Evolutionary conservation across 2,888 invertebrate genomes (phyloP), one percentile per base, ranked within the genome.

Genomic region (Sialis lutaria): DNA sequence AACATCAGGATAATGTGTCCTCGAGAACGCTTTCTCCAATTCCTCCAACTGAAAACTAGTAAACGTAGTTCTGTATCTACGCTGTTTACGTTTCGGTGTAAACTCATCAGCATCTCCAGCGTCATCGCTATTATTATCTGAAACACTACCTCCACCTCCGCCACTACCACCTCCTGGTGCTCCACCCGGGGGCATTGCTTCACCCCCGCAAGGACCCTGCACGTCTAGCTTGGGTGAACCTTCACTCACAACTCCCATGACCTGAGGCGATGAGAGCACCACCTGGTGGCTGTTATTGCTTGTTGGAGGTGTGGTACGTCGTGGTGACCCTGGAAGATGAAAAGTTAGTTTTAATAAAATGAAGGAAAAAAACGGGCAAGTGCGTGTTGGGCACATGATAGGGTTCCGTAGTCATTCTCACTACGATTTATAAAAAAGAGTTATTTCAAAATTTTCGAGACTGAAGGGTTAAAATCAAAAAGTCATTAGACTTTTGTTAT

Each of bases 1-100:
- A 3, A 96, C 95, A 66, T 96, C 96, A 34, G 96, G 96, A 64
- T 96, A 96, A 65, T 96, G 96, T 9, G 96, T 96, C 61, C 93
- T 82, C 2, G 93, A 86, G 68, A 96, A 96, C 0, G 95, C 93
- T 62, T 95, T 95, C 67, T 96, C 95, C 56, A 96, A 67, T 64
- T 96, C 95, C 64, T 96, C 95, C 54, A 96, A 71, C 65, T 96
- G 90, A 60, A 88, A 91, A 59, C 89, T 89, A 42, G 92, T 91
- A 66, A 92, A 92, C 33, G 92, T 92, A n/a, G 92, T 92, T 53
- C 92, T 72, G 63, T 92, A 92, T 42, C 92, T 69, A 6, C 92
- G 72, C 62, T 92, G 92, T 61, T 92, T 92, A 53, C 91, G 70
- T 65, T 91, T 91, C 1, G 89, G 89, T 0, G 85, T 73, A 60